Base-by-base conservation (phyloP, 2,888 invertebrate genomes). In the Listrodromus nycthemerus region DNA sequence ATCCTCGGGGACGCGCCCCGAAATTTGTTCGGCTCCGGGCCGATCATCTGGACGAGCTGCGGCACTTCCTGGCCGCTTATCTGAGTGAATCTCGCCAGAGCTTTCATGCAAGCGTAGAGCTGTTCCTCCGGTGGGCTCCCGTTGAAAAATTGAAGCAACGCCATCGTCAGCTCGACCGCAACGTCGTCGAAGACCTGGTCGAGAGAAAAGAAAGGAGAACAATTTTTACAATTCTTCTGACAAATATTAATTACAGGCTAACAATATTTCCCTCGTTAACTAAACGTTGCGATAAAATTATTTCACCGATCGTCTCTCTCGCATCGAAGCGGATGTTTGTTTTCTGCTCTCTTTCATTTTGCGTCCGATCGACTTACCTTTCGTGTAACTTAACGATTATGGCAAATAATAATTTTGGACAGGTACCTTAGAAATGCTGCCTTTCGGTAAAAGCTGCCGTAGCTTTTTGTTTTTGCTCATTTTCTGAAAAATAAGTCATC, bases 121-220 rank as follows among this genome's bases (percentile, higher is more conserved):
- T 96, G 96, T 92, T 97, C 97, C 94, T 98, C 98, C 45, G 94
- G 94, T 37, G 97, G 97, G 91, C 96, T 96, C 78, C 95, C 95
- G 91, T 96, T 96, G 94, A 98, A 96, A 94, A 96, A 98, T 94
- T 98, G 98, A 87, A 98, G 95, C 90, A 98, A 94, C 73, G 98
- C 98, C 97, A 98, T 97, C 65, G 97, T 96, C 92, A 98, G 94
- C 94, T 98, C 98, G 80, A 98, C 97, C 82, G 98, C 98, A 77
- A 98, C 96, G 93, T 98, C 98, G 93, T 98, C 98, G 94, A 98
- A 98, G 80, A 98, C 98, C 98, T 98, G 93, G 52, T 55, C 16
- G 63, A 16, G 27, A 50, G 65, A 71, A 24, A 82, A 30, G 37
- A 55, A 52, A 6, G 19, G 2, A 50, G 16, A 52, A 16, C 1